Evolutionary conservation across 2,888 invertebrate species (phyloP), one percentile per base, ranked within the genome.

Genomic region (Chymomyza amoena): DNA sequence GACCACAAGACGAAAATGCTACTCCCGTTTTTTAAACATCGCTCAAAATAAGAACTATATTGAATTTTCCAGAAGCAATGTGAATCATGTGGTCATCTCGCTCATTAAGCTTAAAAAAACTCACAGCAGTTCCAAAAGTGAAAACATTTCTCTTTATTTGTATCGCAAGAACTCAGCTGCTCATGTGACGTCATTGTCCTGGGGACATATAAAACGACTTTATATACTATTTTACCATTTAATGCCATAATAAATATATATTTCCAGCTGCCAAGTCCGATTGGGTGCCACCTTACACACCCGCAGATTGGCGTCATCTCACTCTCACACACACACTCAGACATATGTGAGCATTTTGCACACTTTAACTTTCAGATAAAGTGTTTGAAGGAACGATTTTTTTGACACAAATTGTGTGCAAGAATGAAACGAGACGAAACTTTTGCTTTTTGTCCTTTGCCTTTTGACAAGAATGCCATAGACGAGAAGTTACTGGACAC

Each of bases 381-480:
- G 66, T 62, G 70, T 66, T 72, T 66, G 54, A 20, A 56, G 62
- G 69, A 73, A 62, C 67, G 72, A 76, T 77, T 76, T 76, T 32
- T 74, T 72, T 74, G 77, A 74, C 77, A 77, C 68, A 69, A 66
- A 71, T 64, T 69, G 73, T 66, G 69, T 39, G 70, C 50, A 16
- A n/a, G 54, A 9, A 45, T 39, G 20, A 52, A 39, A 15, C 57
- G 32, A 56, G 57, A 57, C 25, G 20, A 36, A 32, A 60, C 60
- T 60, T 60, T 36, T 16, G n/a, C 32, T 18, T 25, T 16, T n/a
- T 36, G 32, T 13, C 15, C 15, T 15, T n/a, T 32, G 60, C 32
- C 32, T 75, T 84, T 86, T 86, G 83, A 84, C 83, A 86, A 84
- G 83, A 84, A 84, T 87, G 39, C 39, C 39, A 13, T 45, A 32